Conservation (phyloP, 2,113 vertebrate genomes). For the Equus przewalskii region DNA sequence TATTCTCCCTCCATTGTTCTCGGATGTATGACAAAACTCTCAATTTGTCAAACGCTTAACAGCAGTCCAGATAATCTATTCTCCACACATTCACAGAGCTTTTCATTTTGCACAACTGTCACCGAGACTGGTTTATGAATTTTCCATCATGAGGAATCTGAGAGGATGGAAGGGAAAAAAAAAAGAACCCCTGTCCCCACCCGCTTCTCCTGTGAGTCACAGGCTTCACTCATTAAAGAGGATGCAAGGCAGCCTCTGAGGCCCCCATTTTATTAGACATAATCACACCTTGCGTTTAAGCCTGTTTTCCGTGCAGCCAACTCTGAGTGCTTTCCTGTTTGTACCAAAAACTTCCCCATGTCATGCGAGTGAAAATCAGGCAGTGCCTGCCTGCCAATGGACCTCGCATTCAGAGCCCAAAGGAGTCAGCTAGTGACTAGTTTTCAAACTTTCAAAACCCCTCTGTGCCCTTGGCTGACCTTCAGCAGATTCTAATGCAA, state of each 20-base stretch:
- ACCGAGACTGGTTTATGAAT: conserved; percentile 78
- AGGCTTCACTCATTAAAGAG: neutral
- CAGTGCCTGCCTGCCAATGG: neutral
- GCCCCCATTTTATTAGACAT: rapidly evolving
- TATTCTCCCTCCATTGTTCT: conserved; percentile 77
- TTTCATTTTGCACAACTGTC: conserved; percentile 83
- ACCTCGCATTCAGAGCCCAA: neutral
- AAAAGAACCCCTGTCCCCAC: neutral
- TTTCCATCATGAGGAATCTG: conserved; percentile 57
- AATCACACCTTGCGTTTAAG: neutral
- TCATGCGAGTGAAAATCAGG: neutral
- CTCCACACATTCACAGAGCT: conserved; percentile 74
- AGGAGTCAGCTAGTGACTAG: neutral
- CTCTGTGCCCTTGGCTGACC: neutral
- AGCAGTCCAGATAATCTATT: conserved; percentile 82
- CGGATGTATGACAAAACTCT: conserved; percentile 84
- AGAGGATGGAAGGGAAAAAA: neutral
- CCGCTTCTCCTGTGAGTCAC: neutral
- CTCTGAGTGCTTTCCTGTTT: neutral
- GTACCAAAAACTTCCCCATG: neutral
- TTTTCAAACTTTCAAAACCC: too few relatives aligned
- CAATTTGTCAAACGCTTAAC: conserved; percentile 82
- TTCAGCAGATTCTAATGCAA: neutral
- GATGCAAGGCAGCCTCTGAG: rapidly evolving
- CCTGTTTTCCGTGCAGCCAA: neutral